These are phyloP conservation scores for Leptonema lineaticorne DNA, from an alignment of 1,140 invertebrate genomes.

Conservation along the genomic window DNA sequence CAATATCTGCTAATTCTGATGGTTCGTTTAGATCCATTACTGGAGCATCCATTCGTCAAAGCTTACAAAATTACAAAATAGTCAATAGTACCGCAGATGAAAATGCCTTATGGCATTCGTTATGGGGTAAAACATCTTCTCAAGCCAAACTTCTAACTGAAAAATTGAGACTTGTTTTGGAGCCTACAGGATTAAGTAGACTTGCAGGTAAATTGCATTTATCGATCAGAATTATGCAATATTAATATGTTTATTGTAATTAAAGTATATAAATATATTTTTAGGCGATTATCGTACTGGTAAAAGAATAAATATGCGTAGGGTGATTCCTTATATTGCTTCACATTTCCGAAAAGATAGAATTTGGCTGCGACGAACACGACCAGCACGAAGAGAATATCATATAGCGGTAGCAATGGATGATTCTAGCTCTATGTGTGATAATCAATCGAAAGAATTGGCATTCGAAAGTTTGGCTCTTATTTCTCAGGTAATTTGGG, in stretches of 20 bases:
- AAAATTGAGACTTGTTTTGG: constrained; percentile 88
- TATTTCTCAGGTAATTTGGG: constrained; percentile 65
- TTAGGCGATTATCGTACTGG: constrained; percentile 91
- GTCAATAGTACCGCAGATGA: not conserved
- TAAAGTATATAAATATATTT: not conserved
- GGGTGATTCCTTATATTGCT: constrained; percentile 96
- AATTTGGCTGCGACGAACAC: constrained; percentile 96
- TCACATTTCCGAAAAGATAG: constrained; percentile 99
- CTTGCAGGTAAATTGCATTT: constrained; percentile 65
- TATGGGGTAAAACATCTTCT: constrained; percentile 59
- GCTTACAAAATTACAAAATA: not conserved
- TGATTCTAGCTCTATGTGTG: constrained; percentile 92
- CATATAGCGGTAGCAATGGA: constrained; percentile 96
- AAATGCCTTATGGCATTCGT: constrained; percentile 45
- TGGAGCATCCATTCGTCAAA: constrained; percentile 17
- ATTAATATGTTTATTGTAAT: not conserved
- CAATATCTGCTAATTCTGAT: constrained; percentile 1
- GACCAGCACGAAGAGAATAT: constrained; percentile 94
- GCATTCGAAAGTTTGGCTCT: constrained; percentile 93
- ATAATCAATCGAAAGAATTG: constrained; percentile 86
- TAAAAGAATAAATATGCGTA: constrained; percentile 94
- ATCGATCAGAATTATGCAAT: not conserved
- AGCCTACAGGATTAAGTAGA: constrained; percentile 91
- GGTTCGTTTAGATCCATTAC: constrained; percentile 12
- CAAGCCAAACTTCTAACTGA: constrained; percentile 91